Conservation (phyloP, 2,888 invertebrate genomes). For the Deilephila elpenor region DNA sequence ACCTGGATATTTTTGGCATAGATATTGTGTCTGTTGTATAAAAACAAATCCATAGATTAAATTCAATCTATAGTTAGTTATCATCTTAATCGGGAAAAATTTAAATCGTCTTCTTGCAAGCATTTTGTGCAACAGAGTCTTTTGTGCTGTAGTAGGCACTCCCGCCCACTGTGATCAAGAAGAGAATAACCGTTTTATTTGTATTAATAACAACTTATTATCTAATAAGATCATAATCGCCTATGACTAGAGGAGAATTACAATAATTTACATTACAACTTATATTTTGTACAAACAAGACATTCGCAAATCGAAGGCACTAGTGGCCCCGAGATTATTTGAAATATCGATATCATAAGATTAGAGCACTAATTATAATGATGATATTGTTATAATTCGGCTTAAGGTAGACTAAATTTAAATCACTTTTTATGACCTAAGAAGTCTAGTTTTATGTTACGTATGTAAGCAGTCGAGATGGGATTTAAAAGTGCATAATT, state of each 20-base stretch:
- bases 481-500: too few relatives aligned
- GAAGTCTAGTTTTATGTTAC: not conserved
- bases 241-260: conserved; percentile 43
- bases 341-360: not conserved
- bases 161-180: conserved; percentile 9
- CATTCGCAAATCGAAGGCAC: conserved; percentile 16
- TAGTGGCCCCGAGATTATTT: not conserved
- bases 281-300: not conserved
- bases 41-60: too few relatives aligned
- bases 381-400: conserved; percentile 8
- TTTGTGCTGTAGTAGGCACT: conserved; percentile 44
- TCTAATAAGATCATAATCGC: conserved; percentile 43
- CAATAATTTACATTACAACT: not conserved
- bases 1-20: too few relatives aligned
- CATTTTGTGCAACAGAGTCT: conserved; percentile 50
- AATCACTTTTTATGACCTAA: not conserved
- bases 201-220: conserved; percentile 32
- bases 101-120: conserved; percentile 30
- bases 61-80: conserved; percentile 32
- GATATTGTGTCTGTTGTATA: too few relatives aligned
- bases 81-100: not conserved
- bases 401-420: not conserved
- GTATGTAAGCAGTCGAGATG: not conserved
- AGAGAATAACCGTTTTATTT: conserved; percentile 1
- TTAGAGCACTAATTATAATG: not conserved